These are phyloP conservation scores for Jacana jacana DNA, from an alignment of 2,113 vertebrate genomes.

Conservation along the genomic window DNA sequence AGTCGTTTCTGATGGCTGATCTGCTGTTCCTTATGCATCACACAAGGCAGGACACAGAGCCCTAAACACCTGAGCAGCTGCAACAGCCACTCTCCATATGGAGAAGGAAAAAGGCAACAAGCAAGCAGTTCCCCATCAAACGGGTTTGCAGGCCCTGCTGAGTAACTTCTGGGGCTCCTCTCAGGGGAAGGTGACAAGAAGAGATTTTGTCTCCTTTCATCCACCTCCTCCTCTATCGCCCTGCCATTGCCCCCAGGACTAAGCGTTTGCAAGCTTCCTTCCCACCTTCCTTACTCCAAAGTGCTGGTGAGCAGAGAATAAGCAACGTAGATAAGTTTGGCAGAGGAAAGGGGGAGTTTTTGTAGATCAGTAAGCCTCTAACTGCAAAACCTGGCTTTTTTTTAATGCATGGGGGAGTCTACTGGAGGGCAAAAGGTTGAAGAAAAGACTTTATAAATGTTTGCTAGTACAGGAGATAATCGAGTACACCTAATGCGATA, in stretches of 20 bases:
- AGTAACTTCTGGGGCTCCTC: neutral
- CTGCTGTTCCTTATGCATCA: neutral
- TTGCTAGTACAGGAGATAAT: neutral
- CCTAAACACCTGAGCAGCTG: neutral
- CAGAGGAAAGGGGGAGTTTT: neutral
- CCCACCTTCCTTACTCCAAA: neutral
- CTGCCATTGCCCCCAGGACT: neutral
- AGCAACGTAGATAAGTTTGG: neutral
- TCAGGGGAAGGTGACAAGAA: neutral
- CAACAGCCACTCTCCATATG: neutral
- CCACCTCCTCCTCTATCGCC: neutral
- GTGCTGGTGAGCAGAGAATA: fast-evolving
- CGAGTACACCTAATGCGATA: neutral
- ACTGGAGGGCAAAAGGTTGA: neutral
- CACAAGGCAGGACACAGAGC: neutral
- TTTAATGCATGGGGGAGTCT: neutral
- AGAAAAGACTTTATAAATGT: neutral
- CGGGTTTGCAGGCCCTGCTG: neutral
- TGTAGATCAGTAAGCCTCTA: neutral
- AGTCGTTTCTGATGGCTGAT: neutral
- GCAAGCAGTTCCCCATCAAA: neutral
- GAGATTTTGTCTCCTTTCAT: neutral
- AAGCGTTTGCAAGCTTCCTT: neutral
- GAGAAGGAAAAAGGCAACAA: neutral
- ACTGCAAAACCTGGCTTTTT: neutral